Conservation (phyloP, 2,113 vertebrate genomes). For the Neotragus pygmaeus region DNA sequence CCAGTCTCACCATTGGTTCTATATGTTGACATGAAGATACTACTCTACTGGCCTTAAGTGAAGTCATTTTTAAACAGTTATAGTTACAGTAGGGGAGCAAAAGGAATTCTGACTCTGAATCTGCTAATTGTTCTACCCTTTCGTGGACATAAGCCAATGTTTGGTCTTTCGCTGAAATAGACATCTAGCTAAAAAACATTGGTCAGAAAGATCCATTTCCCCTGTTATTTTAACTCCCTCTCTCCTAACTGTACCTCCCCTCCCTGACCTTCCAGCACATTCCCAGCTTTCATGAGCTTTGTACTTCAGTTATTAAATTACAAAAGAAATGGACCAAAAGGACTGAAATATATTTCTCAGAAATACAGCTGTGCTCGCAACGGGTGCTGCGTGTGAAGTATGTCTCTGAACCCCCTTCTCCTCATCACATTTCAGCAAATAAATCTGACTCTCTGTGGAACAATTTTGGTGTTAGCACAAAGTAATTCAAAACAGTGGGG, state of each 20-base stretch:
- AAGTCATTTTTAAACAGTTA: constrained; percentile 7
- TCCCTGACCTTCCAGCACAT: constrained; percentile 54
- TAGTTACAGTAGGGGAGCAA: neutral
- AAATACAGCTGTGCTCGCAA: constrained; percentile 51
- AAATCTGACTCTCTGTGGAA: constrained; percentile 59
- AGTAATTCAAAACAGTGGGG: constrained; percentile 62
- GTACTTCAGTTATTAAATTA: constrained; percentile 64
- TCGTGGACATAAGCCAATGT: neutral
- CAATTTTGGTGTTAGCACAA: constrained; percentile 60
- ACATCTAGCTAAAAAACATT: neutral
- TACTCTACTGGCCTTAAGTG: neutral
- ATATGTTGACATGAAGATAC: neutral
- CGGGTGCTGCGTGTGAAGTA: neutral
- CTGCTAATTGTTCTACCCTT: neutral
- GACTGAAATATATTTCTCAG: constrained; percentile 54
- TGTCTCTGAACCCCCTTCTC: constrained; percentile 50
- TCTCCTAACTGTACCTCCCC: constrained; percentile 11
- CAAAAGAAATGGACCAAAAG: constrained; percentile 55
- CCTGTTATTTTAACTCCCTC: constrained; percentile 42
- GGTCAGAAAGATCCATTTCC: constrained; percentile 26
- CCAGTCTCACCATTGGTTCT: neutral
- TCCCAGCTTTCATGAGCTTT: constrained; percentile 60
- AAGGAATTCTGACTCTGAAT: neutral
- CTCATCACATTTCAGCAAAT: constrained; percentile 66
- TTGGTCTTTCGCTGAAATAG: neutral